Conservation (phyloP, 2,113 vertebrate genomes). For the Fregetta grallaria region DNA sequence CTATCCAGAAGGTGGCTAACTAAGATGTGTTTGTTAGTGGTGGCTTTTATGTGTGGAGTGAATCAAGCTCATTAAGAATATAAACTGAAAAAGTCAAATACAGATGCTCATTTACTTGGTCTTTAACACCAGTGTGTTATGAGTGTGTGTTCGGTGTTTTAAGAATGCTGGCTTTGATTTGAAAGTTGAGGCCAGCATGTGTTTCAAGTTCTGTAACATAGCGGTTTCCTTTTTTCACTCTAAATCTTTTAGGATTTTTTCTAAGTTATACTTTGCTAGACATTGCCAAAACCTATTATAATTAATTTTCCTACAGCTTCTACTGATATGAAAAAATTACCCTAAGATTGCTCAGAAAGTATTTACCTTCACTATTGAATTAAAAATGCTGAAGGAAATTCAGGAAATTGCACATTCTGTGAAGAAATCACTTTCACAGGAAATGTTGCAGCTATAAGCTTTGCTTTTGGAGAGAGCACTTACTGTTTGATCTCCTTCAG, state of each 20-base stretch:
- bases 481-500: background rate
- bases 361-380: background rate
- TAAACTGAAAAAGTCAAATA: background rate
- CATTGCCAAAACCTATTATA: background rate
- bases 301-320: background rate
- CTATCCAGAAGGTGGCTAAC: background rate
- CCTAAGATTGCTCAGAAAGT: background rate
- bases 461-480: background rate
- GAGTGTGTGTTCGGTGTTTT: background rate
- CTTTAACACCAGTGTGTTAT: background rate
- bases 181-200: background rate
- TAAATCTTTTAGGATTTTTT: background rate
- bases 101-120: background rate
- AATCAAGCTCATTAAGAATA: background rate
- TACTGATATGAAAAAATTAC: background rate
- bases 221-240: background rate
- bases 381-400: background rate
- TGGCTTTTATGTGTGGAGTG: background rate
- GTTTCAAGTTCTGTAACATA: background rate
- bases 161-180: background rate
- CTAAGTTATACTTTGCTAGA: background rate
- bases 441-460: background rate
- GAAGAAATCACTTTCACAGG: background rate
- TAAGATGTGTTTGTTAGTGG: background rate
- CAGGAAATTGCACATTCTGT: background rate